Evolutionary conservation across 2,113 vertebrate species (phyloP).

Genomic region (Lucifuga dentata): DNA sequence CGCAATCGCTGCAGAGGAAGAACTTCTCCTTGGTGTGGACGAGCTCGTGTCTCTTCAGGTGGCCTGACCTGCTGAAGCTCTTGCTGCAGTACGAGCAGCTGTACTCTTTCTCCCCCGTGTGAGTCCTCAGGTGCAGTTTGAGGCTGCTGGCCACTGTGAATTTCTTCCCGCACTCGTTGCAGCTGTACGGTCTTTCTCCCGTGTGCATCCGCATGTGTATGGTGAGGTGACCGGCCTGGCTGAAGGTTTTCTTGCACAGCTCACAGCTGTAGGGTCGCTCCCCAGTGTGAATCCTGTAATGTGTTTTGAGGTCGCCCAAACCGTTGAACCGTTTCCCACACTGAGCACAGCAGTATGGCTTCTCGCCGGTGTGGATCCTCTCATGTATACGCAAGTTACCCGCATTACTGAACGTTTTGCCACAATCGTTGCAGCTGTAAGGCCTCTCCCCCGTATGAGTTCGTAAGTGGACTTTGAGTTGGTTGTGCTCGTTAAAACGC

Average conservation of each 20-base stretch:
- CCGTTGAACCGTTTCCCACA: slow-evolving; percentile 82
- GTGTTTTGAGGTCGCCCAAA: slow-evolving; percentile 79
- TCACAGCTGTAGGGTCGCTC: slow-evolving; percentile 82
- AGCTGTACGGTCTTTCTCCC: slow-evolving; percentile 80
- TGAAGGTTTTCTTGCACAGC: slow-evolving; percentile 82
- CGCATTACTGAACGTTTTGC: slow-evolving; percentile 78
- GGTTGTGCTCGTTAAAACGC: slow-evolving; percentile 81
- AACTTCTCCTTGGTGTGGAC: slow-evolving; percentile 80
- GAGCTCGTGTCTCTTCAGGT: slow-evolving; percentile 81
- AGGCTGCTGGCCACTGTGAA: slow-evolving; percentile 84
- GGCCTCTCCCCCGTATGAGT: slow-evolving; percentile 82
- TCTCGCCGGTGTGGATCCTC: slow-evolving; percentile 81
- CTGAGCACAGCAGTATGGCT: slow-evolving; percentile 80
- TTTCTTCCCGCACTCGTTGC: slow-evolving; percentile 74
- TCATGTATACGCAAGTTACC: slow-evolving; percentile 81
- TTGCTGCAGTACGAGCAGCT: slow-evolving; percentile 78
- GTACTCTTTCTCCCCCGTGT: slow-evolving; percentile 82
- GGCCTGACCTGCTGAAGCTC: slow-evolving; percentile 79
- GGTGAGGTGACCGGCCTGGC: slow-evolving; percentile 81
- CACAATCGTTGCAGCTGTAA: slow-evolving; percentile 77
- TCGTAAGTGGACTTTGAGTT: slow-evolving; percentile 81
- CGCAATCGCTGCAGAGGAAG: slow-evolving; percentile 65
- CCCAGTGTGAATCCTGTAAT: slow-evolving; percentile 81
- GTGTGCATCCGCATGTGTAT: slow-evolving; percentile 85
- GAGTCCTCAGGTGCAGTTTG: slow-evolving; percentile 80